phyloP scores from a whole-genome alignment of 2,797 vertebrate genomes.

The Mallotus villosus region DNA sequence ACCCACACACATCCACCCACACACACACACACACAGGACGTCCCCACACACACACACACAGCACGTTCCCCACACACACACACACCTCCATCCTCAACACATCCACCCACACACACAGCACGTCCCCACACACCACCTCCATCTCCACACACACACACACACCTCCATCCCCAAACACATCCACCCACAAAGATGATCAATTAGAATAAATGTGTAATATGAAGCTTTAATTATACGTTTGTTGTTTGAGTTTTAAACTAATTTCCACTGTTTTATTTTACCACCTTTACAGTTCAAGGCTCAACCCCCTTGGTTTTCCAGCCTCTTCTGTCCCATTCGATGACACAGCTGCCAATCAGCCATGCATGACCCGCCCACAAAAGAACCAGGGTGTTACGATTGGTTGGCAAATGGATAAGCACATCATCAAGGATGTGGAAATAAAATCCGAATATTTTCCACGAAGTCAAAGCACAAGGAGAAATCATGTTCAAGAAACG shows the following conservation, averaged over 20 bases:
- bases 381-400: slow-evolving; percentile 11
- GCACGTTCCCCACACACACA: too few relatives aligned
- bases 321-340: slow-evolving; percentile 83
- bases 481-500: slow-evolving; percentile 17
- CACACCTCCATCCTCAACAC: too few relatives aligned
- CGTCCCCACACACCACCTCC: too few relatives aligned
- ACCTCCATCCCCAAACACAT: too few relatives aligned
- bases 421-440: slow-evolving; percentile 18
- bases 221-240: too few relatives aligned
- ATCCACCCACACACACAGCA: too few relatives aligned
- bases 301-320: slow-evolving; percentile 87
- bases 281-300: slow-evolving; percentile 79
- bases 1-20: too few relatives aligned
- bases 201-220: too few relatives aligned
- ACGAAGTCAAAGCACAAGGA: slow-evolving; percentile 20
- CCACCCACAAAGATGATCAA: too few relatives aligned
- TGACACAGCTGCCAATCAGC: slow-evolving; percentile 91
- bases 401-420: slow-evolving; percentile 24
- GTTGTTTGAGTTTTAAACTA: neutral
- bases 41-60: too few relatives aligned
- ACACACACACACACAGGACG: too few relatives aligned
- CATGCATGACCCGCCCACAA: slow-evolving; percentile 74
- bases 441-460: slow-evolving; percentile 20
- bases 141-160: too few relatives aligned
- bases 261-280: neutral